These are phyloP conservation scores for Eupithecia subfuscata DNA, from an alignment of 2,888 invertebrate species.

Conservation along the genomic window DNA sequence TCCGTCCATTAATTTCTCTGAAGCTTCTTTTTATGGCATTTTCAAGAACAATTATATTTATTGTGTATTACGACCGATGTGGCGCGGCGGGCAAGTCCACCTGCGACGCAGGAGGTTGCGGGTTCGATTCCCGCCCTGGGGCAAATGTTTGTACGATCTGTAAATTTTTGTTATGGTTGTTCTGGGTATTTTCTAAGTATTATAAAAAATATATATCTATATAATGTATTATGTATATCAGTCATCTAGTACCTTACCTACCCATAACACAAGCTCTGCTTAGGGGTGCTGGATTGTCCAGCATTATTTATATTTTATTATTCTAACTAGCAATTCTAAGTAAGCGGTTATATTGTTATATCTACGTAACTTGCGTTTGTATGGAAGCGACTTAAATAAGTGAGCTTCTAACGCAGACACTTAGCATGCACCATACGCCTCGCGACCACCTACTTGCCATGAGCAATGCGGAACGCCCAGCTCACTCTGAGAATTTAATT, in stretches of 20 bases:
- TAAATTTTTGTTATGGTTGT: too few relatives aligned
- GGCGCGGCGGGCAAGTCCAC: too few relatives aligned
- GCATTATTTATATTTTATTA: not conserved
- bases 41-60: not conserved
- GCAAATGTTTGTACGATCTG: too few relatives aligned
- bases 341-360: not conserved
- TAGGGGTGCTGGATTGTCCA: too few relatives aligned
- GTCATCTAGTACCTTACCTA: too few relatives aligned
- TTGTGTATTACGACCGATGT: too few relatives aligned
- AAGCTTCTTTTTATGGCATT: not conserved
- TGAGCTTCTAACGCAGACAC: slow-evolving; percentile 48
- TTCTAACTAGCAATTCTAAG: not conserved
- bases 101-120: too few relatives aligned
- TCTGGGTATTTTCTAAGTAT: too few relatives aligned
- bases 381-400: not conserved
- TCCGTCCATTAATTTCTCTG: not conserved
- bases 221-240: too few relatives aligned
- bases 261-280: too few relatives aligned
- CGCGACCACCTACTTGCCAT: slow-evolving; percentile 77
- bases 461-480: slow-evolving; percentile 79
- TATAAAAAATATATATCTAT: too few relatives aligned
- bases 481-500: slow-evolving; percentile 83
- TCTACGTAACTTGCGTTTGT: not conserved
- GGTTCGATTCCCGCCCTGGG: too few relatives aligned
- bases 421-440: slow-evolving; percentile 73